Percentiles rank a stretch among this genome's conserved stretches.
These are phyloP conservation scores for Prionailurus bengalensis DNA, from an alignment of 2,113 vertebrate species.

Conservation along the genomic window DNA sequence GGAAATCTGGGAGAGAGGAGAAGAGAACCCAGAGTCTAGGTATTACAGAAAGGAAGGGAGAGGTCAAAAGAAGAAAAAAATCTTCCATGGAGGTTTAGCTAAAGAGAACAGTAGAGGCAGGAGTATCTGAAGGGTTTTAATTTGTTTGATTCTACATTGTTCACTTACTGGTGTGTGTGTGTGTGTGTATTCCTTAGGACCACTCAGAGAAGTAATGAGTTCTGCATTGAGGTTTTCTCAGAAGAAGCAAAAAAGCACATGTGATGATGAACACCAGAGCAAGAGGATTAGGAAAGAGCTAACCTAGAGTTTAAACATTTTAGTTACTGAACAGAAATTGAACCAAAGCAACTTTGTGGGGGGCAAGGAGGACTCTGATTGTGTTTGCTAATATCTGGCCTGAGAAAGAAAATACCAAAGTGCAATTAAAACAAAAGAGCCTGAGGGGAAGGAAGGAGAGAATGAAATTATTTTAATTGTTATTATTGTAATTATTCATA, in stretches of 20 bases:
- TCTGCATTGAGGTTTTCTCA: background rate
- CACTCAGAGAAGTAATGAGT: background rate
- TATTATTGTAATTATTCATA: constrained; percentile 32
- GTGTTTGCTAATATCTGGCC: background rate
- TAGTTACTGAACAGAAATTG: constrained; percentile 10
- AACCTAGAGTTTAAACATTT: background rate
- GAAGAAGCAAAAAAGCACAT: background rate
- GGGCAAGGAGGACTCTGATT: background rate
- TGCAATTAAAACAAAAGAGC: background rate
- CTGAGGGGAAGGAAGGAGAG: constrained; percentile 28
- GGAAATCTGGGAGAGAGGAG: background rate
- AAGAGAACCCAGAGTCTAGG: background rate
- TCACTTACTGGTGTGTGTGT: background rate
- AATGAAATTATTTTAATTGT: constrained; percentile 33
- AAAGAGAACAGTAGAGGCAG: background rate
- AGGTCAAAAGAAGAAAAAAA: background rate
- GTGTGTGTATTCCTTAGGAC: background rate
- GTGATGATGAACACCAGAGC: background rate
- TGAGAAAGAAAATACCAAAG: constrained; percentile 37
- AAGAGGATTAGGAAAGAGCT: background rate
- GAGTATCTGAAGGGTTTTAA: background rate
- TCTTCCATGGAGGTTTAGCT: background rate
- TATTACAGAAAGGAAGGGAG: background rate
- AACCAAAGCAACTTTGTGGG: background rate
- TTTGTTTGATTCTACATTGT: background rate